A percentile compares a stretch with the other conserved stretches of the same genome.
Evolutionary conservation across 1,140 invertebrate genomes (phyloP).

Genomic region (Oedothorax gibbosus): DNA sequence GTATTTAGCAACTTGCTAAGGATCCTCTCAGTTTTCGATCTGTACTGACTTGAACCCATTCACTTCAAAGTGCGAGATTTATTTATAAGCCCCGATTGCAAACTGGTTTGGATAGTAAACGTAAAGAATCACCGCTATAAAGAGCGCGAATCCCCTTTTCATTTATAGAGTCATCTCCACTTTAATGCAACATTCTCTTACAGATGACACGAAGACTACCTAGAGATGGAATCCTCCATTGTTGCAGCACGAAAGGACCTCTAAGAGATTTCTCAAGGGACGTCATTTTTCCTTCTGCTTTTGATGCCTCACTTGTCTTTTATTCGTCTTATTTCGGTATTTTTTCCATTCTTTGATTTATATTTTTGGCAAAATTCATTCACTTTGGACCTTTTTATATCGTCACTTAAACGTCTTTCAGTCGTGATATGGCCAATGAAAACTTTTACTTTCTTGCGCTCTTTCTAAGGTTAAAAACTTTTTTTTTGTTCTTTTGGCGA

Average conservation of each 20-base stretch:
- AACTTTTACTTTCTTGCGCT: conserved; percentile 19
- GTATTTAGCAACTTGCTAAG: too few relatives aligned
- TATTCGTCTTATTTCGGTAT: conserved; percentile 12
- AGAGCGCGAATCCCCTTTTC: conserved; percentile 3
- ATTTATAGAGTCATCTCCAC: conserved; percentile 6
- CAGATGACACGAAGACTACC: conserved; percentile 33
- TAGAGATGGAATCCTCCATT: conserved; percentile 35
- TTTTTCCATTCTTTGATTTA: not conserved
- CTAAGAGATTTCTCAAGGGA: conserved; percentile 9
- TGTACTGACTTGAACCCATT: too few relatives aligned
- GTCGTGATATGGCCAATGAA: conserved; percentile 28
- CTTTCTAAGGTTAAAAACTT: too few relatives aligned
- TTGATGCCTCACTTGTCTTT: conserved; percentile 40
- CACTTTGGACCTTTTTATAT: not conserved
- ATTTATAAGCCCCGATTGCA: conserved; percentile 8
- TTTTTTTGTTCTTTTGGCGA: too few relatives aligned
- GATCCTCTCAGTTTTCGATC: too few relatives aligned
- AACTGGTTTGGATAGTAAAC: conserved; percentile 33
- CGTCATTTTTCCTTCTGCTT: conserved; percentile 19
- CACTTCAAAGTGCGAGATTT: not conserved
- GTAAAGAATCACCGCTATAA: conserved; percentile 24
- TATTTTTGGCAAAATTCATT: conserved; percentile 8
- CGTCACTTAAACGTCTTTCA: not conserved
- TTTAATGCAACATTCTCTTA: conserved; percentile 31
- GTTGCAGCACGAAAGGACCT: conserved; percentile 11